phyloP scores from a whole-genome alignment of 2,888 invertebrate species.

The Cabera pusaria region DNA sequence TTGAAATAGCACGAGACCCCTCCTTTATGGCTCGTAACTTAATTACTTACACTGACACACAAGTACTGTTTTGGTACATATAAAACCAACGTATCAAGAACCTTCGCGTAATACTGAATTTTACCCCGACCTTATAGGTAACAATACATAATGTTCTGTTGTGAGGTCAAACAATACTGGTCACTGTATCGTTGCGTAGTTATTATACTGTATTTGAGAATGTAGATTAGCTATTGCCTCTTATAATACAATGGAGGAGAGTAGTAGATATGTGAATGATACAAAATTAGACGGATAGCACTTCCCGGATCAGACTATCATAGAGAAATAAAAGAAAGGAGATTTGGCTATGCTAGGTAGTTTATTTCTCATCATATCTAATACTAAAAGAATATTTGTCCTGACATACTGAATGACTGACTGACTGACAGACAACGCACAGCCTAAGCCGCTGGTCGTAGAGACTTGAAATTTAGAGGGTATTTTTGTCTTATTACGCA shows the following conservation, averaged over 20 bases:
- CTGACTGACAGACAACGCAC: no score
- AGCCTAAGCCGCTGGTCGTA: no score
- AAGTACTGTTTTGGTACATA: slow-evolving; percentile 48
- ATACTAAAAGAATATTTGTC: no score
- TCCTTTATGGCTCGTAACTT: slow-evolving; percentile 72
- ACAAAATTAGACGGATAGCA: no score
- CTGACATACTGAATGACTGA: no score
- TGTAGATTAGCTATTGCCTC: slow-evolving; percentile 77
- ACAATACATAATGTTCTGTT: slow-evolving; percentile 40
- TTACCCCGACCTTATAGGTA: slow-evolving; percentile 21
- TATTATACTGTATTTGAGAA: slow-evolving; percentile 68
- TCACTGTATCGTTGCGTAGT: slow-evolving; percentile 45
- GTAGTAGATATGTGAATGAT: slow-evolving; percentile 1
- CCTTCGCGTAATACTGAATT: slow-evolving; percentile 28
- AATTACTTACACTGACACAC: slow-evolving; percentile 72
- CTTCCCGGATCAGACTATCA: no score
- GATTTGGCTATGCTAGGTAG: no score
- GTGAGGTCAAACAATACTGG: slow-evolving; percentile 50
- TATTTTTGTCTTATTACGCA: no score
- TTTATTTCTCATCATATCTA: no score
- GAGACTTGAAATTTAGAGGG: no score
- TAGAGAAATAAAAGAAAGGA: no score
- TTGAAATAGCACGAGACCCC: slow-evolving; percentile 67
- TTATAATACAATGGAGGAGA: slow-evolving; percentile 46
- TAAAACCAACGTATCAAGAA: slow-evolving; percentile 40